Evolutionary conservation across 1,140 invertebrate genomes (phyloP), one percentile per base, ranked within the genome.

Genomic region (Matsumurasca onukii): DNA sequence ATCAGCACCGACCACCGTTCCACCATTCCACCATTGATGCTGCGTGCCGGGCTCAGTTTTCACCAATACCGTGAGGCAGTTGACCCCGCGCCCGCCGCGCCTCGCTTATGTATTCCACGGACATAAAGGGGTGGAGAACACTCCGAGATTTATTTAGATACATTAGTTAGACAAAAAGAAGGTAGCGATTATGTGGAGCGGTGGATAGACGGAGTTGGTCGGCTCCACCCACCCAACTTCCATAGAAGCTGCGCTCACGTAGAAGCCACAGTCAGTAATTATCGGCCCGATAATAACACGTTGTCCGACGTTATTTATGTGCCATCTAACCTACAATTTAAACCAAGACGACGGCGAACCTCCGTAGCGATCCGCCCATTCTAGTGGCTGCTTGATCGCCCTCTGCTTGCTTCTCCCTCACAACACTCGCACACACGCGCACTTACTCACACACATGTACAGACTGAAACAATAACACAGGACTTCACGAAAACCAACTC

Each of bases 301-400:
- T 34, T 68, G 34, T 30, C 34, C 20, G 27, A 34, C 45, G 59
- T 68, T 68, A 68, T 68, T 68, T 68, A 68, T 68, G 67, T 68
- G 67, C 67, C 55, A 63, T 68, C 55, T 59, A 68, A 68, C 67
- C 67, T 68, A 63, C 67, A 68, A 68, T 68, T 68, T 68, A 68
- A 68, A 68, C 29, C 67, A 27, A 57, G 51, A 34, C 52, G 31
- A 61, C 34, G 22, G 48, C 31, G 66, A 52, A 67, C 66, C 51
- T 48, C 51, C 48, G 49, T 55, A 30, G 49, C 24, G 2, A 20
- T 34, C 31, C 31, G 30, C 67, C 45, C 52, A 68, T 55, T 68
- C 67, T 45, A 45, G 22, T 20, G 22, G 62, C 30, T 59, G 15
- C 12, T 12, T 25, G 22, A 9, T 22, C 22, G 31, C 61, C 29